Base-by-base conservation (phyloP, 2,888 invertebrate genomes). In the Ormyrus nitidulus region DNA sequence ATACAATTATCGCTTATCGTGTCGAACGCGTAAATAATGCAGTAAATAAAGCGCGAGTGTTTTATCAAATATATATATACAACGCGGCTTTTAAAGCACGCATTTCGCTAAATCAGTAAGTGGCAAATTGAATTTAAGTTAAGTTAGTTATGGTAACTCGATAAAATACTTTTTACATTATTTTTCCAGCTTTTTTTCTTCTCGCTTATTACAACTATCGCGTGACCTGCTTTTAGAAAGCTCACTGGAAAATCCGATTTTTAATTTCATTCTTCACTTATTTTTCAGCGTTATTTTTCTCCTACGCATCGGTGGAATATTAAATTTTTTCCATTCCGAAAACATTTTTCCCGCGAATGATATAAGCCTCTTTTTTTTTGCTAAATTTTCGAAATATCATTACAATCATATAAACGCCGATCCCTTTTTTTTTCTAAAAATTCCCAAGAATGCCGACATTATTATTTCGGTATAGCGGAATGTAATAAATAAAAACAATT, bases 41-140 rank as follows among this genome's bases (percentile, higher is more conserved):
- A 34, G 34, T 34, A 34, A 71, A 77, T 71, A 59, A 71, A 77
- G 65, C 65, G 54, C 64, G 49, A 77, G 70, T 56, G 58, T 77
- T 56, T 70, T 70, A 70, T 77, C 58, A 34, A 34, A 34, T 34
- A 34, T 34, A 34, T 34, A 53, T 13, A 19, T 13, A 71, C 77
- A 77, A 71, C 51, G 77, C 64, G 51, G 13, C 64, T 56, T 68
- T 77, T 70, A 7, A 11, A 53, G 9, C 19, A 56, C 6, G 44
- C 51, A 44, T 44, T 64, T 13, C 7, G 8, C 3, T 62, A 62
- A 61, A 19, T 51, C n/a, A 56, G 54, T 34, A 58, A 49, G 64
- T 51, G 64, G 70, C 62, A 77, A 77, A 70, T 77, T 64, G 71
- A 77, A 77, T 34, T 34, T 77, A 77, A 77, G 71, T 64, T 64